A percentile compares a stretch with the other conserved stretches of the same genome.
Conservation (phyloP, 1,140 invertebrate genomes). For the Dysdera silvatica region DNA sequence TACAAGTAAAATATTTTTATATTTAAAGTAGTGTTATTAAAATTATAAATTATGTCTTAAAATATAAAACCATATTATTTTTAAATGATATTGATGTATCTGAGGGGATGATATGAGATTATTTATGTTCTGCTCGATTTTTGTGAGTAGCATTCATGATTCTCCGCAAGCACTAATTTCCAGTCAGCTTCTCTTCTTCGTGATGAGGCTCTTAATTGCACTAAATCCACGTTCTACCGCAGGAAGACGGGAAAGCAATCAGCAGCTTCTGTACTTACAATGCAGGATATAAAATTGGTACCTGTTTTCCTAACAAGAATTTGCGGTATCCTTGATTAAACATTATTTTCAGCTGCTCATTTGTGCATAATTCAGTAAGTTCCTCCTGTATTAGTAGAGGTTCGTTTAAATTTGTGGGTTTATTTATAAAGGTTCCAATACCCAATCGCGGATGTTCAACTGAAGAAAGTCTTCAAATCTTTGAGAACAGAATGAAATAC, state of each 20-base stretch:
- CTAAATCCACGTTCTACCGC: not conserved
- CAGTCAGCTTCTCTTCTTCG: not conserved
- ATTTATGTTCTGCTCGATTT: not conserved
- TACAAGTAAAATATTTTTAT: not conserved
- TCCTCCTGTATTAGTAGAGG: not conserved
- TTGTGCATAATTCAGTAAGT: slow-evolving; percentile 12
- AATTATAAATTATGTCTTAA: not conserved
- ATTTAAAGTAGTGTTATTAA: not conserved
- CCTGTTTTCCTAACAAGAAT: not conserved
- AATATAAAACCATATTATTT: not conserved
- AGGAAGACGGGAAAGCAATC: not conserved
- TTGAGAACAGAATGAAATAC: slow-evolving; percentile 10
- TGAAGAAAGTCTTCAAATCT: slow-evolving; percentile 28
- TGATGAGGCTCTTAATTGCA: not conserved
- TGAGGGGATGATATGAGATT: not conserved
- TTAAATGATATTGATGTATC: not conserved
- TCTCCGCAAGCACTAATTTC: not conserved
- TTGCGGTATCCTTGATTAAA: not conserved
- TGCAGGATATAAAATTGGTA: not conserved
- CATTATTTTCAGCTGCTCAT: slow-evolving; percentile 16
- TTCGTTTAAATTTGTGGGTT: not conserved
- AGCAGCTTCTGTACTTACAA: not conserved
- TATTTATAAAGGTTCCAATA: slow-evolving; percentile 21
- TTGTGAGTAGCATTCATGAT: not conserved
- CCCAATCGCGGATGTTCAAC: slow-evolving; percentile 27